Conservation (phyloP, 2,113 vertebrate genomes). For the Oceanites oceanicus region DNA sequence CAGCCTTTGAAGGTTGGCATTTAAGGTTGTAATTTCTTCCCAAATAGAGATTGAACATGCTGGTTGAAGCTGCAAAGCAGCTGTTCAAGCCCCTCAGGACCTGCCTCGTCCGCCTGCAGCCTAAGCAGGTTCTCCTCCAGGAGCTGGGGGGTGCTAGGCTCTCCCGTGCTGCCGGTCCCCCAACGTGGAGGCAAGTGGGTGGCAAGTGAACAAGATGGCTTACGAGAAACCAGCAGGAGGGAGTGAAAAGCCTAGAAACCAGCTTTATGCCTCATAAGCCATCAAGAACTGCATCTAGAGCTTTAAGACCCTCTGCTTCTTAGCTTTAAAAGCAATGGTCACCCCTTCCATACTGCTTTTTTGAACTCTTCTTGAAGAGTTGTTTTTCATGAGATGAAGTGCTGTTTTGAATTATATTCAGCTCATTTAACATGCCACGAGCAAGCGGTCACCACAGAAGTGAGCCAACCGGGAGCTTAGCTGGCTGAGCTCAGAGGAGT, state of each 20-base stretch:
- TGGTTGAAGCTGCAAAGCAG: not conserved
- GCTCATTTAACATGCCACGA: not conserved
- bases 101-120: not conserved
- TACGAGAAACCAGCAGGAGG: not conserved
- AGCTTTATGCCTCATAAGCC: not conserved
- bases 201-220: not conserved
- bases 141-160: not conserved
- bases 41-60: not conserved
- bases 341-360: not conserved
- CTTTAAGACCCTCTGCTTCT: not conserved
- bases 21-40: not conserved
- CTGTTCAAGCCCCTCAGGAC: not conserved
- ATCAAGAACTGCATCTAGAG: not conserved
- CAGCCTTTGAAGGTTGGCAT: not conserved
- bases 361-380: not conserved
- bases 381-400: not conserved
- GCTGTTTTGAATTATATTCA: not conserved
- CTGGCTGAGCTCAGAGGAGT: not conserved
- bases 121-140: not conserved
- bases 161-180: not conserved
- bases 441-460: not conserved
- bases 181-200: fast-evolving
- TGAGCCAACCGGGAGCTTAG: not conserved
- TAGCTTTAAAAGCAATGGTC: not conserved
- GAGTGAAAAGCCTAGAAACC: not conserved